Base-by-base conservation (phyloP, 2,888 invertebrate species). In the Cephus rjabovi region DNA sequence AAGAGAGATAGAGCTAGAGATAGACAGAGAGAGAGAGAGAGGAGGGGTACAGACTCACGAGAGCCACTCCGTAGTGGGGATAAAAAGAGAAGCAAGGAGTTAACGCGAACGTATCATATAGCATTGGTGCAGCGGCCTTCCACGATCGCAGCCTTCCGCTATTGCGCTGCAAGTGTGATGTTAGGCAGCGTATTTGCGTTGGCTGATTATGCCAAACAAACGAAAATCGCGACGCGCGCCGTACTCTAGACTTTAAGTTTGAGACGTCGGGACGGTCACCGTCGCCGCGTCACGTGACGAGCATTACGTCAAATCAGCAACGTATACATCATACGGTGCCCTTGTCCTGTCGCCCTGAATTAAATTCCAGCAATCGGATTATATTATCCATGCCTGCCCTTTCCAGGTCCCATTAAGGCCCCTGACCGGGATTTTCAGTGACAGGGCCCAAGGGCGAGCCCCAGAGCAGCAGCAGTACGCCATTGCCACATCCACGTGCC, bases 81-180 rank as follows among this genome's bases (percentile, higher is more conserved):
- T 23, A 6, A 56, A 15, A 56, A 23, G 56, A 56, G 56, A 56
- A 79, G 79, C 75, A 78, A 75, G 30, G 78, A 84, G 81, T 83
- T 84, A 82, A 81, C 34, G 76, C 81, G 82, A 83, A 83, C 70
- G 73, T 76, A 81, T 81, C 82, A 82, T 82, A 77, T 84, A 83
- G 84, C 83, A 84, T 82, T 85, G 84, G 79, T 83, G 84, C 83
- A 81, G 83, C 79, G 88, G 83, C 87, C 86, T 87, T 87, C 83
- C 83, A 71, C 78, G 80, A 81, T 81, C 81, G 79, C 83, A 87
- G 87, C 87, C 88, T 89, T 89, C 88, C 87, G 88, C 85, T 86
- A 86, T 86, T 87, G 84, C 86, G 84, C 86, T 82, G 78, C 82
- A 76, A 84, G 81, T 23, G 56, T 83, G 82, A 85, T 82, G 84